phyloP scores from a whole-genome alignment of 2,797 vertebrate species.

The Erithacus rubecula region DNA sequence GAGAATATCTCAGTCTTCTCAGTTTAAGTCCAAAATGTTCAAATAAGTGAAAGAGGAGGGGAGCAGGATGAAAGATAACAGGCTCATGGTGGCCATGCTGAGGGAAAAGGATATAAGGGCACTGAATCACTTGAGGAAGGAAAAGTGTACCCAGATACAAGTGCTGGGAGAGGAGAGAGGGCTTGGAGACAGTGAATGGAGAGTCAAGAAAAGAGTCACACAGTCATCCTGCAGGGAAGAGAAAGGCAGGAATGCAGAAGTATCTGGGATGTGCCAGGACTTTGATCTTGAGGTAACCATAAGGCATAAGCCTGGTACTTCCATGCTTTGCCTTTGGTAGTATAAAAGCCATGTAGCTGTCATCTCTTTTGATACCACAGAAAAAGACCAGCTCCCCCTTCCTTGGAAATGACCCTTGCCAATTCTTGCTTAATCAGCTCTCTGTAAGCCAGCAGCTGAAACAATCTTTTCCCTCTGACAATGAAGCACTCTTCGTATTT shows the following conservation, averaged over 20 bases:
- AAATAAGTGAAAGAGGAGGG: background rate
- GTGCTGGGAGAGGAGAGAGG: background rate
- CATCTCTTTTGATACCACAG: background rate
- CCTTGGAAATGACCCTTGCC: background rate
- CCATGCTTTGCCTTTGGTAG: background rate
- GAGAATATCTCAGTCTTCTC: background rate
- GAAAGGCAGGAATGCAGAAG: background rate
- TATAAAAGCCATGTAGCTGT: background rate
- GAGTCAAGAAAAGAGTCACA: background rate
- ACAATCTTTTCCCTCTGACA: background rate
- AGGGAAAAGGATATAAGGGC: background rate
- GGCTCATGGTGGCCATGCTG: rapidly evolving
- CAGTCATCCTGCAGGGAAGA: background rate
- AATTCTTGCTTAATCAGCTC: background rate
- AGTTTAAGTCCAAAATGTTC: background rate
- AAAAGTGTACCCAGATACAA: background rate
- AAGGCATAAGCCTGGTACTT: background rate
- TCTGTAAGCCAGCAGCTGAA: background rate
- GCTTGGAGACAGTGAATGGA: background rate
- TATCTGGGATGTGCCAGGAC: background rate
- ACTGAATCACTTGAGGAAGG: background rate
- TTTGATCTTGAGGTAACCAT: background rate
- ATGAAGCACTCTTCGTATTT: background rate
- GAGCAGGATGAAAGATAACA: background rate
- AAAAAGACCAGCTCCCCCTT: background rate